Evolutionary conservation across 2,797 vertebrate genomes (phyloP), one percentile per base, ranked within the genome.

Genomic region (Microctenopoma steveboyesi): DNA sequence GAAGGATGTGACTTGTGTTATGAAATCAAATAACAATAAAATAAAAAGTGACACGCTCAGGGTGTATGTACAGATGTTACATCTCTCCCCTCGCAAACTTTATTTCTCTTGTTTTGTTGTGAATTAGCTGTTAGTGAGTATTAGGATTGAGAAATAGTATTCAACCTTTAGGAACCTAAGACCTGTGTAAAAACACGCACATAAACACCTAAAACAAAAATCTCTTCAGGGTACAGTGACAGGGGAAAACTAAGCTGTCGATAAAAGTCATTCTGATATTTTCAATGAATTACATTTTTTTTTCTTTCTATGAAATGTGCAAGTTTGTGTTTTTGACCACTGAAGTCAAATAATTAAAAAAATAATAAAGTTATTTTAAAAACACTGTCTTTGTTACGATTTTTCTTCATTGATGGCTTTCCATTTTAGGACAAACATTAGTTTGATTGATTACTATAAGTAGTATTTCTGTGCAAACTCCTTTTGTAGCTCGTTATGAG

Each of bases 361-460:
- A 49, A 69, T 51, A 84, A 77, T 84, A 86, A 85, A 86, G 49
- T 7, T 0, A 25, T 47, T 40, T 15, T 27, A 72, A 85, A 81
- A 76, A 60, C 4, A 22, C 0, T 54, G 25, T 57, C 59, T 47
- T 46, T 14, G 45, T 11, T 30, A 7, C 40, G 14, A 4, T 42
- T 4, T 13, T 42, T 4, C 4, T 14, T 14, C 11, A 3, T 37
- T 37, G 10, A 11, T 37, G 3, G 10, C 12, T 42, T 14, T 4
- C 10, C 14, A 14, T 13, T 13, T 14, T 14, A 22, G 22, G 22
- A 22, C 22, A 22, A 22, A 22, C 22, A 22, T 22, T 22, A 2
- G 22, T 22, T 22, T 22, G 22, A 22, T 22, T 22, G 2, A 22
- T 22, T 22, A 22, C 1, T 22, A 22, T 22, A 1, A 22, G 22